Percentiles rank a stretch among this genome's conserved stretches.
phyloP scores from a whole-genome alignment of 2,888 invertebrate genomes.

The Tridacna crocea region DNA sequence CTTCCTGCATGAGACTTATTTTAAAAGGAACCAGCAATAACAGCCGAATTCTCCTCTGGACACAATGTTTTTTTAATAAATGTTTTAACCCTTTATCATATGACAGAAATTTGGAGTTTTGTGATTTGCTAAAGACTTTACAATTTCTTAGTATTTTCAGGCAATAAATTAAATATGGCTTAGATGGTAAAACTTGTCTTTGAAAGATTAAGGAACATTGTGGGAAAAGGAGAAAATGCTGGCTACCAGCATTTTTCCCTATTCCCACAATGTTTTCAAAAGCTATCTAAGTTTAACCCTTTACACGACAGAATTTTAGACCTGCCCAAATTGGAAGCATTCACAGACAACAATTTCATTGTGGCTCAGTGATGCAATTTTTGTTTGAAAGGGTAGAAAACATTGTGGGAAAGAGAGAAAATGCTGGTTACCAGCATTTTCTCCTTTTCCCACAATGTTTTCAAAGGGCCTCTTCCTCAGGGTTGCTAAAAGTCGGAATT shows the following conservation, averaged over 20 bases:
- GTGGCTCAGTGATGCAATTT: neutral
- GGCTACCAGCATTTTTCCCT: neutral
- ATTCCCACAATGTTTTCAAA: neutral
- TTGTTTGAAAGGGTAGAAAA: neutral
- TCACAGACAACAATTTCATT: neutral
- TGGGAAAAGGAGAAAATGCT: slow-evolving; percentile 2
- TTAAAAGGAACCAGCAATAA: too few relatives aligned
- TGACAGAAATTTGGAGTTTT: neutral
- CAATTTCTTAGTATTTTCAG: neutral
- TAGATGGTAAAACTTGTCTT: neutral
- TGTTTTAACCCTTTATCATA: slow-evolving; percentile 1
- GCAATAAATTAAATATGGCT: neutral
- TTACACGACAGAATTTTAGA: too few relatives aligned
- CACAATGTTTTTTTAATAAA: too few relatives aligned
- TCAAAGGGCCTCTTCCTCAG: neutral
- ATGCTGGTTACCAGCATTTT: slow-evolving; percentile 4
- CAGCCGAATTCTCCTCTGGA: too few relatives aligned
- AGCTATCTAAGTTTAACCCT: too few relatives aligned
- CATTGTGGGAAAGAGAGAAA: slow-evolving; percentile 1
- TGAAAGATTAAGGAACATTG: neutral
- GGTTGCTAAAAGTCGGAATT: neutral
- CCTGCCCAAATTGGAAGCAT: too few relatives aligned
- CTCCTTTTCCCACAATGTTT: slow-evolving; percentile 1
- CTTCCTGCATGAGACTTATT: neutral
- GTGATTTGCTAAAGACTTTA: too few relatives aligned